These are phyloP conservation scores for Amphilophus citrinellus DNA, from an alignment of 2,113 vertebrate species.

Conservation along the genomic window DNA sequence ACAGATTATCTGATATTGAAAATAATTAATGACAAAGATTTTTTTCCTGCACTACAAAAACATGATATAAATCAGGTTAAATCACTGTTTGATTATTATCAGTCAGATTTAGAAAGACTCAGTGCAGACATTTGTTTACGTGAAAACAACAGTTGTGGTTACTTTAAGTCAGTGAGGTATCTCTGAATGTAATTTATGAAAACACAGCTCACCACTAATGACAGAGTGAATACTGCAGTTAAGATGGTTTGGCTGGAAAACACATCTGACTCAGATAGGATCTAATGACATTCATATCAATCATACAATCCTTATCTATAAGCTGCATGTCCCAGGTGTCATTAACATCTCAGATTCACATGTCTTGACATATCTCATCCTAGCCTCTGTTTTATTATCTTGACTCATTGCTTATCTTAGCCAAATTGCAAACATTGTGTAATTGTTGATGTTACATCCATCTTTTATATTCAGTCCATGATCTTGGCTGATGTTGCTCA, in stretches of 20 bases:
- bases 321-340: background rate
- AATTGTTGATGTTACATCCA: rapidly evolving
- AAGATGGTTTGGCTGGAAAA: constrained; percentile 11
- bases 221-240: background rate
- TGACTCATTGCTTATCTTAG: background rate
- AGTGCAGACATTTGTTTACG: background rate
- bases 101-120: background rate
- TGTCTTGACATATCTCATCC: rapidly evolving
- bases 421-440: background rate
- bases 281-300: background rate
- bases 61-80: background rate
- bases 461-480: background rate
- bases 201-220: constrained; percentile 6
- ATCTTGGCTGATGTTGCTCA: background rate
- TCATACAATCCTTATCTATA: background rate
- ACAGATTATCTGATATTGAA: background rate
- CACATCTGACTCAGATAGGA: constrained; percentile 4
- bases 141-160: constrained; percentile 6
- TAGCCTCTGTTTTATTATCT: background rate
- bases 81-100: background rate
- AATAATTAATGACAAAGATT: background rate
- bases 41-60: background rate
- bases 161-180: background rate
- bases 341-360: background rate
- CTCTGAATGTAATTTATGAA: background rate